Conservation (phyloP, 2,113 vertebrate genomes). For the Aythya baeri region DNA sequence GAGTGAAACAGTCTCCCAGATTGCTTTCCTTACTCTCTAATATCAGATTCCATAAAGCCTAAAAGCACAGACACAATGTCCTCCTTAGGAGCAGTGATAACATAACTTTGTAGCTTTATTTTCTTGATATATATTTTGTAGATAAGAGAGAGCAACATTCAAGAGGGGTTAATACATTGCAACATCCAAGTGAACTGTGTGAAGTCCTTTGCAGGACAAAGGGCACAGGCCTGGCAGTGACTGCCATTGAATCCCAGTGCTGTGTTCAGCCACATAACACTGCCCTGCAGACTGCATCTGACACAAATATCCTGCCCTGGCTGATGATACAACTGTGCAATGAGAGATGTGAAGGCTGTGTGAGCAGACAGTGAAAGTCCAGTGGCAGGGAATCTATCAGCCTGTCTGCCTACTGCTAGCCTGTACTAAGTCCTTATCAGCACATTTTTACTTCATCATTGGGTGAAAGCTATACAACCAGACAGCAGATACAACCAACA, state of each 20-base stretch:
- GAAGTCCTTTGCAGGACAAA: not conserved
- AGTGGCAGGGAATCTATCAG: not conserved
- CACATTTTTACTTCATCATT: rapidly evolving
- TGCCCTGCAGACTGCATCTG: not conserved
- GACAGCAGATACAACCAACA: not conserved
- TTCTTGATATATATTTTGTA: not conserved
- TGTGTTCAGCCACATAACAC: not conserved
- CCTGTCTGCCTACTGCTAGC: not conserved
- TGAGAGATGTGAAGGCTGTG: not conserved
- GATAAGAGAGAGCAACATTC: rapidly evolving
- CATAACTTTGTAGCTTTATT: not conserved
- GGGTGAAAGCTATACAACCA: not conserved
- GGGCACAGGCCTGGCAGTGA: not conserved
- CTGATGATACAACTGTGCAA: not conserved
- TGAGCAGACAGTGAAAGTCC: not conserved
- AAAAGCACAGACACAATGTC: not conserved
- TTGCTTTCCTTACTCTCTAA: not conserved
- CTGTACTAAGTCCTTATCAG: not conserved
- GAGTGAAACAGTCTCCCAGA: not conserved
- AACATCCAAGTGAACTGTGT: not conserved
- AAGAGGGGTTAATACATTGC: not conserved
- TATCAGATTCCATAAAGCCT: not conserved
- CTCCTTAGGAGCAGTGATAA: not conserved
- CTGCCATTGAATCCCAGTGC: not conserved
- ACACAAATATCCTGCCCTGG: not conserved